Evolutionary conservation across 2,888 invertebrate genomes (phyloP).

Genomic region (Polymixis lichenea): DNA sequence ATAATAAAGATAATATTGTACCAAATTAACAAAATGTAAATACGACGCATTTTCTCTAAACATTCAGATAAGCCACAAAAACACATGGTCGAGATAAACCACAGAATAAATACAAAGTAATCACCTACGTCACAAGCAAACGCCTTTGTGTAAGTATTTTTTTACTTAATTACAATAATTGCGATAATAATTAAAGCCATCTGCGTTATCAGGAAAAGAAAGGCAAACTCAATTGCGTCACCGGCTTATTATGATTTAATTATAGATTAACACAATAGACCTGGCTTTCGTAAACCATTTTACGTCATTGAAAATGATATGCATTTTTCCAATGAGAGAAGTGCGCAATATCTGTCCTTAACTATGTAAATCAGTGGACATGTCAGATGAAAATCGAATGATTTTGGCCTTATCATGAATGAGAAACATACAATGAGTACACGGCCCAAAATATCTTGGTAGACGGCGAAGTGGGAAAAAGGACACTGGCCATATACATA

Average conservation of each 20-base stretch:
- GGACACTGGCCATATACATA: neutral
- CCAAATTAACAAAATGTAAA: constrained; percentile 23
- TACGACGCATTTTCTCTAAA: constrained; percentile 17
- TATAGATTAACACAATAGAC: constrained; percentile 37
- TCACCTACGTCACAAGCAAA: constrained; percentile 23
- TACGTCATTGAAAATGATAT: constrained; percentile 29
- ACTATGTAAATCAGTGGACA: neutral
- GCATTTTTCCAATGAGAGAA: constrained; percentile 18
- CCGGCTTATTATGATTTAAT: constrained; percentile 18
- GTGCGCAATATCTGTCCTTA: constrained; percentile 19
- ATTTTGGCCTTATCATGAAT: constrained; percentile 17
- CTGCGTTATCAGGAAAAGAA: constrained; percentile 53
- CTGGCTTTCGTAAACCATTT: constrained; percentile 31
- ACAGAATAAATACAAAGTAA: constrained; percentile 26
- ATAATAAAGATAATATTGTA: constrained; percentile 3
- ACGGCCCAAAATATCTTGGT: constrained; percentile 3
- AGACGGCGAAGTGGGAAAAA: neutral
- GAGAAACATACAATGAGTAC: neutral
- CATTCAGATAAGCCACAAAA: constrained; percentile 22
- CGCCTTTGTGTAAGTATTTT: constrained; percentile 31
- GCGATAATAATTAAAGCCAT: constrained; percentile 35
- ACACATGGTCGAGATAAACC: constrained; percentile 35
- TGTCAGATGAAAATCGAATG: constrained; percentile 31
- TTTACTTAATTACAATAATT: constrained; percentile 37
- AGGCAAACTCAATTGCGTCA: constrained; percentile 45